These are phyloP conservation scores for Conomelus anceps DNA, from an alignment of 2,888 invertebrate species.

Conservation along the genomic window DNA sequence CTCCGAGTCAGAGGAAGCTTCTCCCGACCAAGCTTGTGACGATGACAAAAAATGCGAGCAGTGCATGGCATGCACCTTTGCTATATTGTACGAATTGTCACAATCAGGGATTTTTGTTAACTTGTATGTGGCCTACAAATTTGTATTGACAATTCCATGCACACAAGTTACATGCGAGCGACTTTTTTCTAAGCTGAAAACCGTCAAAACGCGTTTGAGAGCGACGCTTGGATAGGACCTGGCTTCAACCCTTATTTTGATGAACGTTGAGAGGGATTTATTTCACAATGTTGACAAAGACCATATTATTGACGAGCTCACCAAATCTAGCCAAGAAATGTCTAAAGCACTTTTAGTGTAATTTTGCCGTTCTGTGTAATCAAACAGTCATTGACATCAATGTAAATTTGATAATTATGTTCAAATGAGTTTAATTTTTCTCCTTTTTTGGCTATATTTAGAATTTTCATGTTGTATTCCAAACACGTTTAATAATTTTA, in stretches of 20 bases:
- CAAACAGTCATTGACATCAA: not conserved
- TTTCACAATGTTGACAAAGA: not conserved
- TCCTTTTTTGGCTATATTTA: not conserved
- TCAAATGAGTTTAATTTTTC: not conserved
- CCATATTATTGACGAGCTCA: not conserved
- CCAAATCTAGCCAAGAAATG: not conserved
- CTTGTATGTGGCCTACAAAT: conserved; percentile 14
- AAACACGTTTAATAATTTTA: too few species aligned
- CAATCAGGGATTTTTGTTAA: conserved; percentile 7
- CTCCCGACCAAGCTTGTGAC: not conserved
- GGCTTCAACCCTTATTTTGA: too few species aligned
- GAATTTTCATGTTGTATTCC: not conserved
- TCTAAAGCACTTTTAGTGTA: not conserved
- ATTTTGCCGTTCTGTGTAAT: not conserved
- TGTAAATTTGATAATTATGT: not conserved
- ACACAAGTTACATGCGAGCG: conserved; percentile 24
- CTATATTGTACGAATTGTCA: conserved; percentile 5
- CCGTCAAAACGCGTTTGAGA: conserved; percentile 16
- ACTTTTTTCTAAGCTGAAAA: conserved; percentile 26
- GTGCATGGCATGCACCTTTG: conserved; percentile 12
- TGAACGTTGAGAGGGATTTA: conserved; percentile 10
- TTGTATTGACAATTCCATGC: conserved; percentile 23
- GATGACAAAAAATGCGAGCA: conserved; percentile 5
- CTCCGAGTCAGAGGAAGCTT: not conserved
- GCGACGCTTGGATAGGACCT: conserved; percentile 1